Evolutionary conservation across 2,888 invertebrate genomes (phyloP), one percentile per base, ranked within the genome.

Genomic region (Thera britannica): DNA sequence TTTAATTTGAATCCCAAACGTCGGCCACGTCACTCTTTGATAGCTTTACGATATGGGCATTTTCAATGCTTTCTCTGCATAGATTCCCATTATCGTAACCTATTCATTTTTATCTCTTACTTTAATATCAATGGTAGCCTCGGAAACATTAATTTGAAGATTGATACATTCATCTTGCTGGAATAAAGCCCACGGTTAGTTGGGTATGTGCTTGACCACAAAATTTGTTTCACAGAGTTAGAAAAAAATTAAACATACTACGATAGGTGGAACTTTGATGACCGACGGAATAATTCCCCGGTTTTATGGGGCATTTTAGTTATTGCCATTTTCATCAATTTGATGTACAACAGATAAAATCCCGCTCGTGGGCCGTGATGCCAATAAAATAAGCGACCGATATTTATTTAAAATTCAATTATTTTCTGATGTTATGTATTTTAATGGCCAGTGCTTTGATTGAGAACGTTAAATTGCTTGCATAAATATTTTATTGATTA

Each of bases 401-500:
- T 76, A 76, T 75, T 74, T 75, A 72, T 73, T 74, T 79, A 75
- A 78, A 79, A 77, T 83, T 84, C 79, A 83, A 84, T 84, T 85
- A 82, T 80, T 76, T 80, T 82, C 78, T 72, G 77, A 78, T 75
- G 75, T 78, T 72, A 73, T 75, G 49, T 57, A 73, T 78, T 76
- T 81, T 81, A 79, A 80, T 78, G 69, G 71, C 73, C 69, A 38
- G 68, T 70, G 68, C 72, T 77, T 75, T 74, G 76, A 82, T 78
- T 78, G 83, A 80, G 81, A 82, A 83, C 82, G 83, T 84, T 85
- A 85, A 81, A 82, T 87, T 84, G 83, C 81, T 80, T 77, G 80
- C 83, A 83, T 85, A 83, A 84, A 83, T 84, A 82, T 82, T 77
- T 77, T 55, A 75, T 77, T 81, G 82, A 83, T 84, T 82, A 82